Evolutionary conservation across 2,797 vertebrate species (phyloP), one percentile per base, ranked within the genome.

Genomic region (Bradypodion pumilum): DNA sequence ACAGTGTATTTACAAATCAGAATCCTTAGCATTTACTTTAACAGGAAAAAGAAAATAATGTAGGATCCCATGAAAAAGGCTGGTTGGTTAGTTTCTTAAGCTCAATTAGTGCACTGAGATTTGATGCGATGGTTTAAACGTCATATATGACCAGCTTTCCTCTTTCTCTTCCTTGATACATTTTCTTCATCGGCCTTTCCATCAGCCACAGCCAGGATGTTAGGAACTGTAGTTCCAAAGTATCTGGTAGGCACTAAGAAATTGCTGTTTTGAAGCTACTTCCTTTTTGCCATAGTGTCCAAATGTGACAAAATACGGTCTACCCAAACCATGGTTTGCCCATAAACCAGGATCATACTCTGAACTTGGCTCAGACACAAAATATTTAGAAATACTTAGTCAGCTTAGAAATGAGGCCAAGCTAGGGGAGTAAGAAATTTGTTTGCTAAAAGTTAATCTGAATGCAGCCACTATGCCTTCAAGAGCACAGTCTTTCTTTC

Each of bases 1-100:
- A 94, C 89, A 93, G 62, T 83, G 89, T 91, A 93, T 86, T 85
- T 73, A 93, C 85, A 90, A 91, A 90, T 83, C 83, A 84, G 91
- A 85, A 59, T 65, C 69, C n/a, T 60, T 63, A 59, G 79, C 83
- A 82, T 93, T 93, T 92, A 84, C 89, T 91, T 88, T 92, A 91
- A 81, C 63, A 52, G 81, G 10, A 73, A 85, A 88, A 85, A 23
- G 15, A 37, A 75, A 88, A 91, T 90, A 91, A 89, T 86, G 92
- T 94, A 91, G 81, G 90, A 66, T 91, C 32, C 86, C 82, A 88
- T 85, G 82, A 83, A 80, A 87, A 91, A 81, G 81, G 3, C 7
- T 56, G 5, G 35, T 60, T 81, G 60, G 72, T 37, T 69, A 49
- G 27, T 62, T 81, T 85, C 56, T 56, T 81, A 70, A 69, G n/a